A percentile compares a stretch with the other conserved stretches of the same genome.
phyloP scores from a whole-genome alignment of 2,113 vertebrate species.

The Gallinago undulata region DNA sequence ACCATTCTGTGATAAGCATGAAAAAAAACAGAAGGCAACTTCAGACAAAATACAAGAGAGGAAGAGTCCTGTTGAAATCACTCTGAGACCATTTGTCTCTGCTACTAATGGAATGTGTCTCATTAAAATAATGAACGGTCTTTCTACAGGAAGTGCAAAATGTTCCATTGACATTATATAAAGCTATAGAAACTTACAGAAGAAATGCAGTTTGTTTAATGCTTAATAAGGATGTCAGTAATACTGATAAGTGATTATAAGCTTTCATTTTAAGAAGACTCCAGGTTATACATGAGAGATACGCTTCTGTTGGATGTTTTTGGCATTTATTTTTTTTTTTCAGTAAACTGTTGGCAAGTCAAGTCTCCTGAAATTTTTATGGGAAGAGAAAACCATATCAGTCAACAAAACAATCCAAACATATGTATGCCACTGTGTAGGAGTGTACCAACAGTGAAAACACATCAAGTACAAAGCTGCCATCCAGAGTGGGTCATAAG shows the following conservation, averaged over 20 bases:
- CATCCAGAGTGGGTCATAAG: background rate
- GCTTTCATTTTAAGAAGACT: background rate
- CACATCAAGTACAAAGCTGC: background rate
- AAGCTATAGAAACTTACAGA: background rate
- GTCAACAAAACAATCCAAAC: background rate
- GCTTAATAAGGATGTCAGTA: background rate
- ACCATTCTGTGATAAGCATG: background rate
- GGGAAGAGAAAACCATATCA: background rate
- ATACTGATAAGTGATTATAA: background rate
- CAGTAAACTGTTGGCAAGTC: background rate
- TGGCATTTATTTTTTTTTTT: background rate
- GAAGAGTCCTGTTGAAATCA: background rate
- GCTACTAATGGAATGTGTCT: background rate
- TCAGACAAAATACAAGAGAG: background rate
- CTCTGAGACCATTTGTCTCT: background rate
- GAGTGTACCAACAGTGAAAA: background rate
- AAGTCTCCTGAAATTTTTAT: background rate
- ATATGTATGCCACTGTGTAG: background rate
- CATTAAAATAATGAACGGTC: background rate
- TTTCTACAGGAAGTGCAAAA: background rate
- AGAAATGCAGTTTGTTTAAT: background rate
- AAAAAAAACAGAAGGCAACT: background rate
- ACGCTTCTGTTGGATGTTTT: background rate
- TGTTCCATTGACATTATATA: background rate
- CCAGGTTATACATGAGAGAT: background rate